Evolutionary conservation across 2,113 vertebrate species (phyloP).

Genomic region (Terrapene triunguis): DNA sequence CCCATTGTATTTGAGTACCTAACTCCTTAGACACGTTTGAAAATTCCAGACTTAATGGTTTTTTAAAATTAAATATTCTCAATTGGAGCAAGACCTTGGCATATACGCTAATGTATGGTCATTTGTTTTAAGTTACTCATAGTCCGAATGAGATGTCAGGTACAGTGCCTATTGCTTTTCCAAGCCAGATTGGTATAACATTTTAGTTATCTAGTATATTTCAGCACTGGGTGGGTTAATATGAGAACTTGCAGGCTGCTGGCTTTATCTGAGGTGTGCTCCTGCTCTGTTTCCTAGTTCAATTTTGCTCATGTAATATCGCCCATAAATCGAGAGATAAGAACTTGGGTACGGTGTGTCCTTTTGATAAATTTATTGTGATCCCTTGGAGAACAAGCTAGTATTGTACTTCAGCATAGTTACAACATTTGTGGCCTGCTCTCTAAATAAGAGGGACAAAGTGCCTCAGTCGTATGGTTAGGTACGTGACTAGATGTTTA

Average conservation of each 20-base stretch:
- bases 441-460: not conserved
- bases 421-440: not conserved
- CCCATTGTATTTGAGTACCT: not conserved
- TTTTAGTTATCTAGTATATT: not conserved
- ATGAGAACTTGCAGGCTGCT: not conserved
- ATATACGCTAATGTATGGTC: not conserved
- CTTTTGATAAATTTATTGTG: constrained; percentile 30
- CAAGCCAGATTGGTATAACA: not conserved
- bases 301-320: constrained; percentile 28
- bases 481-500: not conserved
- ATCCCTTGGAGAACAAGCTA: not conserved
- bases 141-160: not conserved
- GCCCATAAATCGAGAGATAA: constrained; percentile 23
- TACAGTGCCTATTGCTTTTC: not conserved
- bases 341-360: constrained; percentile 5
- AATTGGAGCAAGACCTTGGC: not conserved
- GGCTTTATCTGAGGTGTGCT: not conserved
- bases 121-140: not conserved
- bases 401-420: not conserved
- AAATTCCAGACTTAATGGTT: not conserved
- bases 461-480: not conserved
- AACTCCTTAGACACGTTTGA: not conserved
- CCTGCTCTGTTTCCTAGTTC: constrained; percentile 9
- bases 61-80: not conserved
- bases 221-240: not conserved